These are phyloP conservation scores for Troilus luridus DNA, from an alignment of 2,888 invertebrate genomes.

Conservation along the genomic window DNA sequence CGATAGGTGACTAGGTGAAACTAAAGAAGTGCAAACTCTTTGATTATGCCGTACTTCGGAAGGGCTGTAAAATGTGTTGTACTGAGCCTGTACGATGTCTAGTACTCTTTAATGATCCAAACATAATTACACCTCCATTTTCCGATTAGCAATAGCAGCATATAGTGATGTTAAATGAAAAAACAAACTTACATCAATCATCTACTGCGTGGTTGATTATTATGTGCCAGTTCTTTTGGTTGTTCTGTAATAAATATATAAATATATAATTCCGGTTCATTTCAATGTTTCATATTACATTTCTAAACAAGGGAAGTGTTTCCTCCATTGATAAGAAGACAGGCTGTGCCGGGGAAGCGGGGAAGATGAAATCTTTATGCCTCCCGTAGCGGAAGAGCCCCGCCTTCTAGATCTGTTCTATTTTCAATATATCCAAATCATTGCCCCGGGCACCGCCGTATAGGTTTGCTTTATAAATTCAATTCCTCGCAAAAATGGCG, in stretches of 20 bases:
- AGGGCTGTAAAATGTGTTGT: too few species aligned
- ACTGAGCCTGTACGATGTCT: too few species aligned
- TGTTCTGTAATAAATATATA: neutral
- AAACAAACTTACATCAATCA: too few species aligned
- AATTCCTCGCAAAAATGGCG: slow-evolving; percentile 24
- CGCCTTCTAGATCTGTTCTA: slow-evolving; percentile 39
- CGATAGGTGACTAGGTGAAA: too few species aligned
- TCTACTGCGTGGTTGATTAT: too few species aligned
- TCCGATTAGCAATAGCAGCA: too few species aligned
- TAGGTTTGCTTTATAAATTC: slow-evolving; percentile 46
- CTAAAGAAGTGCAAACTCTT: too few species aligned
- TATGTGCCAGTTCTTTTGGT: too few species aligned
- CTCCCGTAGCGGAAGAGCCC: slow-evolving; percentile 19
- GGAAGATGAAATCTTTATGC: slow-evolving; percentile 34
- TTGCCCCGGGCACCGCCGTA: slow-evolving; percentile 11
- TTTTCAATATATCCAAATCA: slow-evolving; percentile 48
- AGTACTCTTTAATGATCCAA: too few species aligned
- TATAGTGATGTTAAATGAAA: too few species aligned
- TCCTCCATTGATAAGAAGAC: slow-evolving; percentile 9
- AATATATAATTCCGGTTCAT: neutral
- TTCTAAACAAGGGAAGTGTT: neutral
- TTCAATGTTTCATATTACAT: neutral
- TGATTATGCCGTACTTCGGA: too few species aligned
- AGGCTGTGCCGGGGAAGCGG: neutral
- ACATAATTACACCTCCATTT: too few species aligned